Base-by-base conservation (phyloP, 2,888 invertebrate species). In the Arctia plantaginis region DNA sequence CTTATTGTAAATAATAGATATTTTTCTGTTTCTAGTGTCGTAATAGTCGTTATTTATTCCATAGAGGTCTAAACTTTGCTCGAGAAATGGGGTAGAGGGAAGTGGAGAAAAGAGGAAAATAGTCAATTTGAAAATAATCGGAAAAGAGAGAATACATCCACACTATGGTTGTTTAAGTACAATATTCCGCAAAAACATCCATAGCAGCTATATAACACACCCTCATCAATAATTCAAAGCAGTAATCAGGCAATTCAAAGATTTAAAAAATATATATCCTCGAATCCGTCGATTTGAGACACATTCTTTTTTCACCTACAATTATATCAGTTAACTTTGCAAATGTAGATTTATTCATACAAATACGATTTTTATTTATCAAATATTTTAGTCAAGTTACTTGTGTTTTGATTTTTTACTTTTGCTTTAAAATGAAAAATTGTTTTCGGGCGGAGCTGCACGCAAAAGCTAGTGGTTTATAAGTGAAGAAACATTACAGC, bases 401-500 rank as follows among this genome's bases (percentile, higher is more conserved):
- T 39, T 39, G 8, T 39, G 39, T 39, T 39, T 8, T 39, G 39
- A 39, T 39, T 39, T 39, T 39, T 39, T 6, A 39, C 39, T 6
- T n/a, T n/a, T n/a, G n/a, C n/a, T n/a, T n/a, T n/a, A n/a, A n/a
- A 41, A 41, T 41, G 8, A 1, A 41, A 41, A 7, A 41, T 41
- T 41, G 12, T 41, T 75, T 27, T 30, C n/a, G n/a, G n/a, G n/a
- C n/a, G n/a, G n/a, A n/a, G n/a, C n/a, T n/a, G n/a, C n/a, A n/a
- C n/a, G n/a, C n/a, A n/a, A n/a, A n/a, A n/a, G n/a, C n/a, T 66
- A 66, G n/a, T 66, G 13, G 39, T 15, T 27, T 66, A 27, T 6
- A 30, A 18, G 27, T 66, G 66, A 66, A 65, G 27, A 66, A 78
- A 78, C 47, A 51, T 72, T 15, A 6, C 33, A n/a, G 55, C 51